Base-by-base conservation (phyloP, 2,797 vertebrate genomes). In the Lerista edwardsae region DNA sequence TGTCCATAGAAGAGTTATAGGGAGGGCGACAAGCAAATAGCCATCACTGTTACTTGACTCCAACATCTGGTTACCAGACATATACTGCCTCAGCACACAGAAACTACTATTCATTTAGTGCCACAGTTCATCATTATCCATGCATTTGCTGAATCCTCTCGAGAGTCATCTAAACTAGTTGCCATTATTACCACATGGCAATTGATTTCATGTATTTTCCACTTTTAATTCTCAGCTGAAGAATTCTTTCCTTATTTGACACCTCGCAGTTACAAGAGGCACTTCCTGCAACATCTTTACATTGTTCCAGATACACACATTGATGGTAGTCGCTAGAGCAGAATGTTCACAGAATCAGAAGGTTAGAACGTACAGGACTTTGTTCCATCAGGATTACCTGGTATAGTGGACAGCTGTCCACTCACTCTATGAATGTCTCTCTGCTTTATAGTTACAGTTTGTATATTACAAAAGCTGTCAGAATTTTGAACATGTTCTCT, bases 281-380 rank as follows among this genome's bases (percentile, higher is more conserved):
- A n/a, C 23, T 27, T 86, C 68, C 1, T 5, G 8, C 80, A 23
- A 15, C 78, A 84, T 6, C 2, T 69, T 76, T 77, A 12, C 59
- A 67, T 6, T 51, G 76, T 31, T 85, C 67, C 44, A 79, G 55
- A 86, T 83, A 27, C 6, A 80, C 84, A 23, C 0, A 3, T 23
- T 83, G 11, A 80, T 51, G 15, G 19, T 39, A 21, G 61, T 72
- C 62, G 71, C 31, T n/a, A 61, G 57, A 3, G 55, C 6, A 10
- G 0, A n/a, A 65, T 29, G 77, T 0, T 83, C 81, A 15, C 61
- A 87, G 11, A 80, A 31, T 51, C 5, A 64, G 87, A 51, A 85
- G 79, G 86, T 4, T 6, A 69, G n/a, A 76, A 67, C 10, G 0
- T 27, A 80, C 4, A 47, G 41, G 29, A 27, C 29, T 73, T 27